phyloP scores from a whole-genome alignment of 2,888 invertebrate genomes.

The Acronicta psi region DNA sequence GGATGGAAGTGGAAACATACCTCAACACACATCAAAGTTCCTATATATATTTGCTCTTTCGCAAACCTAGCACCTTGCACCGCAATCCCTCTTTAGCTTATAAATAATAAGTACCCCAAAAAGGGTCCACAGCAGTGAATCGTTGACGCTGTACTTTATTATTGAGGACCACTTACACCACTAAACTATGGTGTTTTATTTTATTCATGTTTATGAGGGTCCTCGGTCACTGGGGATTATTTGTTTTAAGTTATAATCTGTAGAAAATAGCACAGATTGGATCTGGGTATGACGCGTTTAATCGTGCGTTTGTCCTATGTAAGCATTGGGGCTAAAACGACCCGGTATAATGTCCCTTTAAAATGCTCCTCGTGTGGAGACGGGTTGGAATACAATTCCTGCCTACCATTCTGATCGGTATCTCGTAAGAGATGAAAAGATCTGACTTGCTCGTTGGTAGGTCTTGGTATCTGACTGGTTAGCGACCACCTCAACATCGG shows the following conservation, averaged over 20 bases:
- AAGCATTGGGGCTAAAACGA: constrained; percentile 29
- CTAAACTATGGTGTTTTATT: constrained; percentile 57
- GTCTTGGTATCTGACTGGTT: too few species aligned
- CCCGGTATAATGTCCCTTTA: constrained; percentile 2
- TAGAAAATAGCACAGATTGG: constrained; percentile 45
- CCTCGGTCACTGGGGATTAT: constrained; percentile 53
- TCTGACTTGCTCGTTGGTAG: too few species aligned
- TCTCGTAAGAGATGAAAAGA: too few species aligned
- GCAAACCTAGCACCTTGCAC: constrained; percentile 43
- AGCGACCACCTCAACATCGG: too few species aligned
- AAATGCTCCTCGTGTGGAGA: too few species aligned
- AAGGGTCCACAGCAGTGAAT: constrained; percentile 59
- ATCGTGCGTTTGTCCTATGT: constrained; percentile 36
- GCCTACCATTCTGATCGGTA: too few species aligned
- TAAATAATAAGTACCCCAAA: constrained; percentile 66
- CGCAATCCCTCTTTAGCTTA: constrained; percentile 62
- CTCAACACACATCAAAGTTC: neutral
- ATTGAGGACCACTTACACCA: constrained; percentile 52
- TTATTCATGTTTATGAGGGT: constrained; percentile 58
- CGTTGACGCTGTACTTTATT: constrained; percentile 52
- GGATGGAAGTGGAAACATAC: too few species aligned
- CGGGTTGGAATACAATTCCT: too few species aligned
- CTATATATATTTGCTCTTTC: constrained; percentile 3
- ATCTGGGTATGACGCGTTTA: constrained; percentile 49
- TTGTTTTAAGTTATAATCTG: constrained; percentile 56